Evolutionary conservation across 2,888 invertebrate species (phyloP), one percentile per base, ranked within the genome.

Genomic region (Volucella bombylans): DNA sequence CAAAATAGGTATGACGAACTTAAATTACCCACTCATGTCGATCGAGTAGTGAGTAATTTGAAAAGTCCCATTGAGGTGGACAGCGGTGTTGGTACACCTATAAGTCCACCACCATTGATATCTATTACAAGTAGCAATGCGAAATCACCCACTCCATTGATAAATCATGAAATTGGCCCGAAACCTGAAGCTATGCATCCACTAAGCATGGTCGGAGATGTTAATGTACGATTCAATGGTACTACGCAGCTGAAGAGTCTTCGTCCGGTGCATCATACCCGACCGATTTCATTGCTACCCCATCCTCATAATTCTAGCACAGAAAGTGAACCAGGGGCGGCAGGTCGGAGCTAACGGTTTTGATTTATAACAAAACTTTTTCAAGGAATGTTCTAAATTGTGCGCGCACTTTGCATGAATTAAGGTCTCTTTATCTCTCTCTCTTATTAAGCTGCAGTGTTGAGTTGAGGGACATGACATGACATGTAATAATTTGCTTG

Each of bases 171-270:
- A 47, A 14, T 67, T 39, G 72, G 72, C 9, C 43, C 71, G 8
- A 74, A 76, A 69, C 78, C 76, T 62, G 83, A 86, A 50, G 90
- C 90, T 45, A 93, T 94, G 62, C 96, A 96, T 92, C 97, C 97
- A 0, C 89, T 97, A 4, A 96, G 96, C 87, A 95, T 95, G 88
- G 95, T 95, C 78, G 91, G 91, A 9, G 96, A 96, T 89, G 96
- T 96, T 0, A 95, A 95, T 89, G 96, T 96, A 57, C 95, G 95
- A 86, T 97, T 95, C 89, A 95, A 96, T 88, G 96, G 96, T 8
- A 95, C 95, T 1, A 96, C 96, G 0, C 96, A 96, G 89, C 91
- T 97, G 80, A 96, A 96, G 89, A 95, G 95, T 68, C 94, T 96
- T 38, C 93, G 94, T 83, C 94, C 95, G 11, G 87, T 89, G 18